phyloP scores from a whole-genome alignment of 2,888 invertebrate species.

The Lithophane ornitopus region DNA sequence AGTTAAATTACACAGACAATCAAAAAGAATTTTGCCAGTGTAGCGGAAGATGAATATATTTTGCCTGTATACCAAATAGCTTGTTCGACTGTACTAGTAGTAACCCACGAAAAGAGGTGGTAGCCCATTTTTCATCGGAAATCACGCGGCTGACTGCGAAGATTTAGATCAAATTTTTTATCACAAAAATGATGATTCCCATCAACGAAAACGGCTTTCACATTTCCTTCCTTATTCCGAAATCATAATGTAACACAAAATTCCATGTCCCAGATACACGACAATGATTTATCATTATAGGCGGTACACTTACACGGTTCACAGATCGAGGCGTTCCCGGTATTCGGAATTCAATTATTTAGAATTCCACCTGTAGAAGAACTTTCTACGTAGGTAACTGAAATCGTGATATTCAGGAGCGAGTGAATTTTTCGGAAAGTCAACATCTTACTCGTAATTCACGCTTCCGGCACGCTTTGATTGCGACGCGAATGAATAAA shows the following conservation, averaged over 20 bases:
- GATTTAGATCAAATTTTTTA: slow-evolving; percentile 19
- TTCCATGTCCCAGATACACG: slow-evolving; percentile 56
- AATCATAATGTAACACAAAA: slow-evolving; percentile 54
- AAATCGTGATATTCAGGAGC: slow-evolving; percentile 46
- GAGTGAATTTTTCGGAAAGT: slow-evolving; percentile 60
- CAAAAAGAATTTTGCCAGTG: too few species aligned
- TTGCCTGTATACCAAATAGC: too few species aligned
- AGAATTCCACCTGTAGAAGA: slow-evolving; percentile 65
- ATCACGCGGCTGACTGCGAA: slow-evolving; percentile 9
- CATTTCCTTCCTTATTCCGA: slow-evolving; percentile 35
- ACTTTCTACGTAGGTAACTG: slow-evolving; percentile 22
- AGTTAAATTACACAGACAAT: too few species aligned
- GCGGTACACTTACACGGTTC: slow-evolving; percentile 66
- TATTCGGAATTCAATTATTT: slow-evolving; percentile 83
- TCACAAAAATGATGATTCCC: slow-evolving; percentile 20
- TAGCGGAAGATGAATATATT: too few species aligned
- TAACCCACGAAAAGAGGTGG: not conserved
- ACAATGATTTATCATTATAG: slow-evolving; percentile 78
- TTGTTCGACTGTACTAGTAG: too few species aligned
- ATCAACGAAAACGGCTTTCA: slow-evolving; percentile 30
- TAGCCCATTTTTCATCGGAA: not conserved
- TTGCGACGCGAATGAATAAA: slow-evolving; percentile 53
- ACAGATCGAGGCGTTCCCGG: slow-evolving; percentile 69
- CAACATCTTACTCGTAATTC: slow-evolving; percentile 58
- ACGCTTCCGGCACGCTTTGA: slow-evolving; percentile 42